Evolutionary conservation across 1,140 invertebrate genomes (phyloP).

Genomic region (Grapholita molesta): DNA sequence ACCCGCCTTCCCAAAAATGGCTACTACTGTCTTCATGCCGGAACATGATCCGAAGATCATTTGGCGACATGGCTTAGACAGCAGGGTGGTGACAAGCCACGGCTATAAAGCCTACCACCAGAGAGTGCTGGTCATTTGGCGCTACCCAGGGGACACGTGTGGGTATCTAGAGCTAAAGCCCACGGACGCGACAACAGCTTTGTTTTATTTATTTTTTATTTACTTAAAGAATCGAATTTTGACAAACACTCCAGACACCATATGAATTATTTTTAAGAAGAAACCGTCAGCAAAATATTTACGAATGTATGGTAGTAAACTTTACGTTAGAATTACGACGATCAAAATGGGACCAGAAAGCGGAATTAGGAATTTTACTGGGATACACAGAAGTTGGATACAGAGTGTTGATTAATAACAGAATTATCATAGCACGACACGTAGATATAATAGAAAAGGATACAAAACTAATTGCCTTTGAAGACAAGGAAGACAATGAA

Average conservation of each 20-base stretch:
- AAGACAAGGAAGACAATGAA: slow-evolving; percentile 31
- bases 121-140: no score
- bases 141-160: no score
- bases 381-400: background rate
- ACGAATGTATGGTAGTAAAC: slow-evolving; percentile 46
- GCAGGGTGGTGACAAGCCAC: no score
- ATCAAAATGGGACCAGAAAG: slow-evolving; percentile 51
- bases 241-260: slow-evolving; percentile 53
- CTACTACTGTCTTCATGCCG: no score
- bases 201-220: no score
- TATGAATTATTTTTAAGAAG: slow-evolving; percentile 52
- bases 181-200: no score
- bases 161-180: no score
- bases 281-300: slow-evolving; percentile 50
- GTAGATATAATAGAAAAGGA: slow-evolving; percentile 39
- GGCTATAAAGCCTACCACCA: no score
- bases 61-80: no score
- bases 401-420: background rate
- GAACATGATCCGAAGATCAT: no score
- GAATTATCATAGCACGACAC: slow-evolving; percentile 30
- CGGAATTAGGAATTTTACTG: slow-evolving; percentile 21
- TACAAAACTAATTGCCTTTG: slow-evolving; percentile 37
- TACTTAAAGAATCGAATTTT: slow-evolving; percentile 41
- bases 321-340: slow-evolving; percentile 48
- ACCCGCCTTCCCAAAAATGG: no score